Percentiles rank a stretch among this genome's conserved stretches.
Conservation (phyloP, 2,888 invertebrate species). For the Pelosia muscerda region DNA sequence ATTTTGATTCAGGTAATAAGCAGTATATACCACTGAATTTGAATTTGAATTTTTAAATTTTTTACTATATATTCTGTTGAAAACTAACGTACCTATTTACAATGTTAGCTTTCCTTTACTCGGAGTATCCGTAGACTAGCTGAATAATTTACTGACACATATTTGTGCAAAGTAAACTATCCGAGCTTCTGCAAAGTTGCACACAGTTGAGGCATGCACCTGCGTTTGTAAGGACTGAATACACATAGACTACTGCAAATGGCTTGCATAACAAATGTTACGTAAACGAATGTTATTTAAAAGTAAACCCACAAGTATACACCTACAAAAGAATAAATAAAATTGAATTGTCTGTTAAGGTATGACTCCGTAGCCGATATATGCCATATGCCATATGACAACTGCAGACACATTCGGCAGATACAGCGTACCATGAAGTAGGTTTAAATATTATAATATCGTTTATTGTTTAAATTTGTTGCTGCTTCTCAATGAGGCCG, state of each 20-base stretch:
- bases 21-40: too few species aligned
- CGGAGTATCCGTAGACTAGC: conserved; percentile 32
- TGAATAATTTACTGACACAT: conserved; percentile 48
- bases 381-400: too few species aligned
- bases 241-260: conserved; percentile 1
- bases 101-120: conserved; percentile 38
- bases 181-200: conserved; percentile 28
- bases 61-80: conserved; percentile 30
- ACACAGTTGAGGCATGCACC: conserved; percentile 20
- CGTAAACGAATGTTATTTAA: not conserved
- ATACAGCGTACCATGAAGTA: too few species aligned
- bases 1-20: too few species aligned
- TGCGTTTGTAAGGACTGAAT: conserved; percentile 16
- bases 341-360: too few species aligned
- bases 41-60: too few species aligned
- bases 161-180: conserved; percentile 44
- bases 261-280: not conserved
- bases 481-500: too few species aligned
- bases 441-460: too few species aligned
- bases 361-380: too few species aligned
- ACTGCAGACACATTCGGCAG: too few species aligned
- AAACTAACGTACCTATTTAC: conserved; percentile 37
- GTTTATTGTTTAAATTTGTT: too few species aligned
- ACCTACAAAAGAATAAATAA: too few species aligned
- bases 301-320: not conserved